phyloP scores from a whole-genome alignment of 2,113 vertebrate genomes.

The Phasianus colchicus region DNA sequence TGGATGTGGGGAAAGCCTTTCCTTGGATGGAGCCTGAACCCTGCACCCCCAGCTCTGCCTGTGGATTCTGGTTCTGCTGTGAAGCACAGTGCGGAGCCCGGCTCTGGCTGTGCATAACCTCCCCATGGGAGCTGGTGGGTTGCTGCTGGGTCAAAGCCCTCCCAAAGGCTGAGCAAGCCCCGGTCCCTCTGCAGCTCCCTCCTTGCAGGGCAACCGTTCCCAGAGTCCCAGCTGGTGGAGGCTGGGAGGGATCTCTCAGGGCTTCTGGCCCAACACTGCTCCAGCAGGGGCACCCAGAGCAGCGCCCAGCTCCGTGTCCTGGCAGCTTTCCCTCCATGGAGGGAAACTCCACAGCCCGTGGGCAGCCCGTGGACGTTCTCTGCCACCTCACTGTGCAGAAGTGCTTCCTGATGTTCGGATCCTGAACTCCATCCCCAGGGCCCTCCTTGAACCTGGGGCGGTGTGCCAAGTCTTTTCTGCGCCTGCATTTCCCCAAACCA shows the following conservation, averaged over 20 bases:
- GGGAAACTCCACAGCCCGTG: neutral
- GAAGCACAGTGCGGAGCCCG: neutral
- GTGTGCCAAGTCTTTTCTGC: neutral
- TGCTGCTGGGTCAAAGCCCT: neutral
- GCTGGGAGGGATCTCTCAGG: neutral
- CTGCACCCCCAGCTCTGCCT: neutral
- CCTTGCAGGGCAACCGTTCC: neutral
- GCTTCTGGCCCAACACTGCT: neutral
- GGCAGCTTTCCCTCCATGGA: neutral
- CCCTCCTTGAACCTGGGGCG: no score
- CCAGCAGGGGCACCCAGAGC: neutral
- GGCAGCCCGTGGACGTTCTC: neutral
- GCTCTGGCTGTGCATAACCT: neutral
- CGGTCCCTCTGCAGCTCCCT: neutral
- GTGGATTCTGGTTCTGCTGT: neutral
- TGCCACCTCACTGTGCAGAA: neutral
- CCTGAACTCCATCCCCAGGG: neutral
- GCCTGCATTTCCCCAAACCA: no score
- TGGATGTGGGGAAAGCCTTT: neutral
- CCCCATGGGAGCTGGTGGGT: neutral
- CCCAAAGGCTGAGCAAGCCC: neutral
- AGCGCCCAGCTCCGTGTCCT: neutral
- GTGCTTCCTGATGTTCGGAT: neutral
- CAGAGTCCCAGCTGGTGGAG: neutral
- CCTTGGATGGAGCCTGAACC: neutral